Conservation (phyloP, 2,797 vertebrate genomes). For the Lagocephalus sceleratus region DNA sequence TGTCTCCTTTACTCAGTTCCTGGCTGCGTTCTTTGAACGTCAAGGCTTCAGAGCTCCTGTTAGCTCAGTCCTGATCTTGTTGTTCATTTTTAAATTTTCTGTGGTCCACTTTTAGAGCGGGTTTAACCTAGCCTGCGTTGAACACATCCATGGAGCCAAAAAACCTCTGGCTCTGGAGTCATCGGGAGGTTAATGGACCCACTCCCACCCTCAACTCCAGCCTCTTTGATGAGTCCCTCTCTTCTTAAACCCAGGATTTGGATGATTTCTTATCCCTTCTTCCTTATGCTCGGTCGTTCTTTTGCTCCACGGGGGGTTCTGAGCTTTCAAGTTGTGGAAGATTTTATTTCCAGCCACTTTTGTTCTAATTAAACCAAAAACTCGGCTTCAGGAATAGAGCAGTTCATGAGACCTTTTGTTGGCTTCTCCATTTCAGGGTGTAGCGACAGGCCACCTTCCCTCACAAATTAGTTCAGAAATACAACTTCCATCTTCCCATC, state of each 20-base stretch:
- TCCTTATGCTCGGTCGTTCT: constrained; percentile 21
- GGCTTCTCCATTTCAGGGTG: too few species aligned
- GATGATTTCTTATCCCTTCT: constrained; percentile 19
- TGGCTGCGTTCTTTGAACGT: too few species aligned
- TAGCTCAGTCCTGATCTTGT: too few species aligned
- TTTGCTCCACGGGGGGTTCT: constrained; percentile 31
- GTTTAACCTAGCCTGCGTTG: neutral
- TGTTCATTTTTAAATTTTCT: too few species aligned
- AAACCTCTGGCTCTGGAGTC: constrained; percentile 8
- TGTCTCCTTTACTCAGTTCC: too few species aligned
- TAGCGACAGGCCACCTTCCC: too few species aligned
- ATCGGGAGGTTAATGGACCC: constrained; percentile 31
- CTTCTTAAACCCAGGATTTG: constrained; percentile 47
- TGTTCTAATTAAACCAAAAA: constrained; percentile 50
- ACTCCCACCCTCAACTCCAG: constrained; percentile 12
- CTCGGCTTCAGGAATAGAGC: too few species aligned
- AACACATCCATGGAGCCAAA: neutral
- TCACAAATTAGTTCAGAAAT: too few species aligned
- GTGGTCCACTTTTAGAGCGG: neutral
- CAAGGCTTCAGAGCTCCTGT: too few species aligned
- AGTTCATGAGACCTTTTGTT: too few species aligned
- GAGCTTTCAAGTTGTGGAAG: constrained; percentile 23
- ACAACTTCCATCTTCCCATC: too few species aligned
- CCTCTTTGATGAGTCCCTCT: constrained; percentile 26
- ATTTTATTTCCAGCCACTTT: constrained; percentile 40